Conservation (phyloP, 2,888 invertebrate genomes). For the Selenia dentaria region DNA sequence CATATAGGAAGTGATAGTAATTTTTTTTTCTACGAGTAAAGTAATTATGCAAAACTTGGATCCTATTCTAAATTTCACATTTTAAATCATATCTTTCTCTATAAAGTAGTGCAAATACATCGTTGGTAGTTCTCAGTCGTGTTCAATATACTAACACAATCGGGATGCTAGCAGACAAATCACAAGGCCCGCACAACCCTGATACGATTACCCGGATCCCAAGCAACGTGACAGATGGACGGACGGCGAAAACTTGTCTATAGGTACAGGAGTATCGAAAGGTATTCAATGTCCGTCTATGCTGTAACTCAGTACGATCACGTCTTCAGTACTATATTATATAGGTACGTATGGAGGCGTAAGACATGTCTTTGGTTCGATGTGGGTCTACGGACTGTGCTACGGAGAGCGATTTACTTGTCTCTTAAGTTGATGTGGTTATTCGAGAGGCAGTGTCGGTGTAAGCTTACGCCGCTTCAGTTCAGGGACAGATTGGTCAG, state of each 20-base stretch:
- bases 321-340: conserved; percentile 4
- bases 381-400: not conserved
- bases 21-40: no score
- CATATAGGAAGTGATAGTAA: no score
- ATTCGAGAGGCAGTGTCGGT: conserved; percentile 5
- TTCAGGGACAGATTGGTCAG: conserved; percentile 17
- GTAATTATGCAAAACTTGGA: no score
- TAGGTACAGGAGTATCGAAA: conserved; percentile 15
- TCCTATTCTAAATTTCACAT: no score
- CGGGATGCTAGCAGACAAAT: conserved; percentile 21
- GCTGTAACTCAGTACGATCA: conserved; percentile 5
- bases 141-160: conserved; percentile 27
- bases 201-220: conserved; percentile 30
- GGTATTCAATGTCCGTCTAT: conserved; percentile 14
- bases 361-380: conserved; percentile 5
- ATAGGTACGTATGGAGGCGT: not conserved
- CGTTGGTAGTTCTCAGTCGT: not conserved
- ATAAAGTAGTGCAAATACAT: no score
- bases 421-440: conserved; percentile 3
- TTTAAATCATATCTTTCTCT: no score
- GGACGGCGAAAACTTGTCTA: conserved; percentile 21
- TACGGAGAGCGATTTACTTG: not conserved
- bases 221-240: conserved; percentile 29
- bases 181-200: conserved; percentile 16
- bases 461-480: conserved; percentile 6